These are phyloP conservation scores for Gracilinanus agilis DNA, from an alignment of 2,113 vertebrate genomes.

Conservation along the genomic window DNA sequence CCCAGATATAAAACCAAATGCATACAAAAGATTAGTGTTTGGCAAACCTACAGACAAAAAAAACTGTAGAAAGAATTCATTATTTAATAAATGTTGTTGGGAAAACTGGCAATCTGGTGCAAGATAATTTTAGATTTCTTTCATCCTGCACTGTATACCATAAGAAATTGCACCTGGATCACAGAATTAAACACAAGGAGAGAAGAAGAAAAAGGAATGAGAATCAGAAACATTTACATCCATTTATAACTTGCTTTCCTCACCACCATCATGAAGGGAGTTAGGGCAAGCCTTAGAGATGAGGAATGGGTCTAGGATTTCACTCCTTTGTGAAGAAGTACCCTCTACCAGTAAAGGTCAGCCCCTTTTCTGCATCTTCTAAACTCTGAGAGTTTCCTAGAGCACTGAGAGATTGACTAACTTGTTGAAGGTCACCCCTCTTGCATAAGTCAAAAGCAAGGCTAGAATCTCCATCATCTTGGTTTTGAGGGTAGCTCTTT, in stretches of 20 bases:
- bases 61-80: neutral
- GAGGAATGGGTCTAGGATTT: neutral
- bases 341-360: neutral
- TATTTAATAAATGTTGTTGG: conserved; percentile 2
- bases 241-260: neutral
- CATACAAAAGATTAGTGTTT: conserved; percentile 6
- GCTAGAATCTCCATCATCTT: neutral
- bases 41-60: neutral
- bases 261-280: neutral
- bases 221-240: neutral
- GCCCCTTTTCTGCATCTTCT: neutral
- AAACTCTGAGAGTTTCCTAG: neutral
- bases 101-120: neutral
- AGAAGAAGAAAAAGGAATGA: neutral
- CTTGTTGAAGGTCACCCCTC: neutral
- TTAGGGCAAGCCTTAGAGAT: neutral
- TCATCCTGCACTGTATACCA: neutral
- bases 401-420: neutral
- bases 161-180: conserved; percentile 1
- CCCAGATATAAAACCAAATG: conserved; percentile 8
- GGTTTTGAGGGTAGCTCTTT: neutral
- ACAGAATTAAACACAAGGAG: neutral
- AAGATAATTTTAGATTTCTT: neutral
- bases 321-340: neutral
- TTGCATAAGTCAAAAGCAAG: neutral